Conservation (phyloP, 1,140 invertebrate species). For the Drosophila saltans region DNA sequence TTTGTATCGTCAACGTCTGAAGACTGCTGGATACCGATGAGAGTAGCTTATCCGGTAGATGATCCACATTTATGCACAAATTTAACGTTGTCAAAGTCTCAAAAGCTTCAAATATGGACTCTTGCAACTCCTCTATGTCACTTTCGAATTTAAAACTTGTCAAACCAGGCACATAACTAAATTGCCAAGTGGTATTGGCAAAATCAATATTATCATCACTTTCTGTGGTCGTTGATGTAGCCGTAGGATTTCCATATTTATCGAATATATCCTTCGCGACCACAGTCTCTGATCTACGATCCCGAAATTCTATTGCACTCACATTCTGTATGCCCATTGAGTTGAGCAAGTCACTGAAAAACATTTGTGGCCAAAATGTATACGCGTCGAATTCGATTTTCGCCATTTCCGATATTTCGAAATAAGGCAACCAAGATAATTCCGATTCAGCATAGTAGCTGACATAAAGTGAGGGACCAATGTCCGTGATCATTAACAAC, state of each 20-base stretch:
- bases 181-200: slow-evolving; percentile 39
- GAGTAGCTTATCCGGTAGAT: slow-evolving; percentile 43
- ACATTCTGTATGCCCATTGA: slow-evolving; percentile 46
- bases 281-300: slow-evolving; percentile 51
- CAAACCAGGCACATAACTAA: slow-evolving; percentile 45
- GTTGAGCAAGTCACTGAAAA: slow-evolving; percentile 45
- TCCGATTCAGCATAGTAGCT: slow-evolving; percentile 51
- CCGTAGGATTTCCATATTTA: neutral
- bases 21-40: slow-evolving; percentile 43
- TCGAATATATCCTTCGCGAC: slow-evolving; percentile 6
- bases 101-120: slow-evolving; percentile 51
- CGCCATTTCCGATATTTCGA: slow-evolving; percentile 48
- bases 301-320: slow-evolving; percentile 49
- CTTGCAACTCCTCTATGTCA: slow-evolving; percentile 36
- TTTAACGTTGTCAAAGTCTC: slow-evolving; percentile 50
- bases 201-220: slow-evolving; percentile 13
- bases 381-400: slow-evolving; percentile 69
- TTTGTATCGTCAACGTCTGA: slow-evolving; percentile 48
- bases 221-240: neutral
- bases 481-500: slow-evolving; percentile 60
- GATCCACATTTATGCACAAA: slow-evolving; percentile 38
- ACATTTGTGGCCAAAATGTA: slow-evolving; percentile 53
- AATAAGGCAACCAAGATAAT: slow-evolving; percentile 49
- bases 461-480: slow-evolving; percentile 51
- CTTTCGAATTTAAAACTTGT: slow-evolving; percentile 60